Evolutionary conservation across 2,888 invertebrate species (phyloP).

Genomic region (Agrotis segetum): DNA sequence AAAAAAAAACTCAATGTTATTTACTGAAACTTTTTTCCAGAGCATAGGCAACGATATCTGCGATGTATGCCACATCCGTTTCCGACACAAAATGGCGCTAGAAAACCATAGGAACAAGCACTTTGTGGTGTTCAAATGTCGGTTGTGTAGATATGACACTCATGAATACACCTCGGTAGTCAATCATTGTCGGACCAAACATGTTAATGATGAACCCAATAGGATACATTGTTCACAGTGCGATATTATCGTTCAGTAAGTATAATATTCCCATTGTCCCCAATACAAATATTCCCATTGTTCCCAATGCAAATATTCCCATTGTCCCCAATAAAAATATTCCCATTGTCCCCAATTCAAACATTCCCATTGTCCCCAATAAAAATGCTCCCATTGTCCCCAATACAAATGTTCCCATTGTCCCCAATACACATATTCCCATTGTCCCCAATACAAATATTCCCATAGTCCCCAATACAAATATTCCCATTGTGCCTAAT

Average conservation of each 20-base stretch:
- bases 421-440: too few relatives aligned
- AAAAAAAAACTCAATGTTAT: not conserved
- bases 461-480: too few relatives aligned
- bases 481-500: too few relatives aligned
- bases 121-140: constrained; percentile 70
- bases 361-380: too few relatives aligned
- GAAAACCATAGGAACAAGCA: constrained; percentile 69
- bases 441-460: too few relatives aligned
- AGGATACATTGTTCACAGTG: constrained; percentile 77
- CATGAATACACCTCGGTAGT: constrained; percentile 63
- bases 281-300: too few relatives aligned
- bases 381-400: too few relatives aligned
- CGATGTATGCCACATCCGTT: constrained; percentile 71
- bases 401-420: too few relatives aligned
- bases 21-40: constrained; percentile 62
- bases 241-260: constrained; percentile 67
- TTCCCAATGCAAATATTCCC: too few relatives aligned
- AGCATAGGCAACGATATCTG: constrained; percentile 68
- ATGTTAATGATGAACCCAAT: constrained; percentile 62
- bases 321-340: too few relatives aligned
- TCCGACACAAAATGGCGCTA: constrained; percentile 42
- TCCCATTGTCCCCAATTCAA: too few relatives aligned
- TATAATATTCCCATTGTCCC: constrained; percentile 6
- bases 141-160: constrained; percentile 70
- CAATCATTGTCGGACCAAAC: constrained; percentile 72